phyloP scores from a whole-genome alignment of 2,888 invertebrate genomes.

The Drosophila mimetica region DNA sequence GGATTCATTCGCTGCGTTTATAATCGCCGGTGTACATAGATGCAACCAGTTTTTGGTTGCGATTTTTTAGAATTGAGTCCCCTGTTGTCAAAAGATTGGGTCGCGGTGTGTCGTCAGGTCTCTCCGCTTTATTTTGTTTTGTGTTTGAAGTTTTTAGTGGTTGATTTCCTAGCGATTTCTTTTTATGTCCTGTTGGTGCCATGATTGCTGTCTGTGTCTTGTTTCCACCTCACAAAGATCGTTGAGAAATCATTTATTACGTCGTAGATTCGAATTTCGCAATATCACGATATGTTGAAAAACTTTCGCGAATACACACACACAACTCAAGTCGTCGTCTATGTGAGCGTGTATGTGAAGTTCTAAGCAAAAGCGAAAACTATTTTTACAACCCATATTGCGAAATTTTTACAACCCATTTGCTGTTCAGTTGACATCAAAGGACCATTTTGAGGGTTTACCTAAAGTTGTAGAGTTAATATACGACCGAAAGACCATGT shows the following conservation, averaged over 20 bases:
- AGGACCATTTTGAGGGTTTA: background rate
- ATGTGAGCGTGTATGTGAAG: constrained; percentile 1
- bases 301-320: background rate
- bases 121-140: background rate
- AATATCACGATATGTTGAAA: too few relatives aligned
- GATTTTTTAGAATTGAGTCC: background rate
- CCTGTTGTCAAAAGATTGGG: background rate
- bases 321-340: background rate
- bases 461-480: too few relatives aligned
- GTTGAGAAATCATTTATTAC: background rate
- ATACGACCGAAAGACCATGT: too few relatives aligned
- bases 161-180: too few relatives aligned
- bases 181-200: background rate
- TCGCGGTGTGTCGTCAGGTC: background rate
- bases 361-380: background rate
- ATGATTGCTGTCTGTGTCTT: too few relatives aligned
- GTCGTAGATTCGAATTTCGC: background rate
- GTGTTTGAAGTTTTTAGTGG: too few relatives aligned
- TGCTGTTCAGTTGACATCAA: background rate
- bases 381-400: background rate
- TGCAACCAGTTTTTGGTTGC: background rate
- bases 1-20: background rate
- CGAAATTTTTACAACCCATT: background rate
- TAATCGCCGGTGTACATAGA: background rate
- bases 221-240: background rate